Evolutionary conservation across 2,113 vertebrate genomes (phyloP).

Genomic region (Buteo buteo): DNA sequence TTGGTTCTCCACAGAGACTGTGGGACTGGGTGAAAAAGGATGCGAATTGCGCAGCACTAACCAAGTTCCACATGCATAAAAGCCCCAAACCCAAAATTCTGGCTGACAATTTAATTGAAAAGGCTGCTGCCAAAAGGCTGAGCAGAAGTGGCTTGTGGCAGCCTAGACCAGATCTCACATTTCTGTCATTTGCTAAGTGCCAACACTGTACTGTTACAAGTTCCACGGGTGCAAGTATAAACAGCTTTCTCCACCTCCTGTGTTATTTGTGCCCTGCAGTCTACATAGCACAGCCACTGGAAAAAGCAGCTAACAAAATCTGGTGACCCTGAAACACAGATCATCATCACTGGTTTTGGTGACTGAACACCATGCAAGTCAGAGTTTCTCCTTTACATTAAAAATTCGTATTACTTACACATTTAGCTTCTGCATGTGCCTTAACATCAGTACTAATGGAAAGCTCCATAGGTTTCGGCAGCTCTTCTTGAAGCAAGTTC

Average conservation of each 20-base stretch:
- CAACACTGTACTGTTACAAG: not conserved
- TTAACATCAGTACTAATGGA: slow-evolving; percentile 1
- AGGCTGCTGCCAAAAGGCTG: not conserved
- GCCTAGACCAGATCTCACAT: not conserved
- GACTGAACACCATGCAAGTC: not conserved
- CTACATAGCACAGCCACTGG: not conserved
- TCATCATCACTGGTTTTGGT: not conserved
- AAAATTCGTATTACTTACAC: slow-evolving; percentile 18
- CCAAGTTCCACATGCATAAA: slow-evolving; percentile 31
- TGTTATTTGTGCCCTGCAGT: not conserved
- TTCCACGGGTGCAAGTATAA: not conserved
- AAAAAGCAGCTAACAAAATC: not conserved
- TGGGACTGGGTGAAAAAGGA: slow-evolving; percentile 19
- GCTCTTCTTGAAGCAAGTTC: slow-evolving; percentile 83
- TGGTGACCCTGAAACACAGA: not conserved
- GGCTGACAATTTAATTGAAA: not conserved
- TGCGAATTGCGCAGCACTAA: not conserved
- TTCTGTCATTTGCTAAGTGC: not conserved
- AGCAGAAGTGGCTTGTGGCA: not conserved
- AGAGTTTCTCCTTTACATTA: not conserved
- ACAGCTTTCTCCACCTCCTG: not conserved
- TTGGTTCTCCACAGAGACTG: slow-evolving; percentile 51
- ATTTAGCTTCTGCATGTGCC: not conserved
- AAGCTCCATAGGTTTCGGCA: slow-evolving; percentile 68
- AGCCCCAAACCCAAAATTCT: slow-evolving; percentile 15